Conservation (phyloP, 2,888 invertebrate species). For the Lordiphosa andalusiaca region DNA sequence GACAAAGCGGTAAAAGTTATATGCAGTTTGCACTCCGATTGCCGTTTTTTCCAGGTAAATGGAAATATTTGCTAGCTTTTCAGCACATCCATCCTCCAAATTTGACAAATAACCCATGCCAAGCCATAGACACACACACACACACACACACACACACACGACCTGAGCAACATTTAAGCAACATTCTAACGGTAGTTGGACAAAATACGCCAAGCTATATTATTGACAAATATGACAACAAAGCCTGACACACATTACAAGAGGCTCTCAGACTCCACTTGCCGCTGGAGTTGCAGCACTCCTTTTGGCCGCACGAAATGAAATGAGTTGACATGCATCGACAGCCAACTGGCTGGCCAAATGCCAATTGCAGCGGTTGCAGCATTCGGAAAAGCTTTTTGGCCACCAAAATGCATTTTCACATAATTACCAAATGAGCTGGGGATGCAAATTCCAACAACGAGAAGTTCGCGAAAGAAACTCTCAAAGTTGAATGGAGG, state of each 20-base stretch:
- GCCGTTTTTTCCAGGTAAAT: no score
- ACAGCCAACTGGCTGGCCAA: constrained; percentile 38
- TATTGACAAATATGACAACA: constrained; percentile 54
- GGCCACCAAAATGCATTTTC: constrained; percentile 63
- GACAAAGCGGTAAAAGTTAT: no score
- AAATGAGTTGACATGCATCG: constrained; percentile 69
- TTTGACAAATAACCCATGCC: no score
- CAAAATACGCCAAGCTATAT: constrained; percentile 29
- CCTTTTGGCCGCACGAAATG: constrained; percentile 51
- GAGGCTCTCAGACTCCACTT: constrained; percentile 1
- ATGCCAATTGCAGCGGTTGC: constrained; percentile 25
- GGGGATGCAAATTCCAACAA: constrained; percentile 35
- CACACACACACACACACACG: no score
- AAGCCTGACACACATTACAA: constrained; percentile 19
- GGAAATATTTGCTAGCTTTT: no score
- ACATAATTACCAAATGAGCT: constrained; percentile 72
- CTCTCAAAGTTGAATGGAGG: constrained; percentile 61
- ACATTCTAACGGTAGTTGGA: constrained; percentile 39
- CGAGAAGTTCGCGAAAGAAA: constrained; percentile 2
- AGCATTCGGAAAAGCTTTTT: constrained; percentile 48
- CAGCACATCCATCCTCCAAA: no score
- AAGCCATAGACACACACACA: no score
- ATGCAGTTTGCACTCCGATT: no score
- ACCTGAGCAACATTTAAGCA: neutral
- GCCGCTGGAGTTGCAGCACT: constrained; percentile 19